Conservation (phyloP, 2,113 vertebrate genomes). For the Romanogobio albipinnatus region DNA sequence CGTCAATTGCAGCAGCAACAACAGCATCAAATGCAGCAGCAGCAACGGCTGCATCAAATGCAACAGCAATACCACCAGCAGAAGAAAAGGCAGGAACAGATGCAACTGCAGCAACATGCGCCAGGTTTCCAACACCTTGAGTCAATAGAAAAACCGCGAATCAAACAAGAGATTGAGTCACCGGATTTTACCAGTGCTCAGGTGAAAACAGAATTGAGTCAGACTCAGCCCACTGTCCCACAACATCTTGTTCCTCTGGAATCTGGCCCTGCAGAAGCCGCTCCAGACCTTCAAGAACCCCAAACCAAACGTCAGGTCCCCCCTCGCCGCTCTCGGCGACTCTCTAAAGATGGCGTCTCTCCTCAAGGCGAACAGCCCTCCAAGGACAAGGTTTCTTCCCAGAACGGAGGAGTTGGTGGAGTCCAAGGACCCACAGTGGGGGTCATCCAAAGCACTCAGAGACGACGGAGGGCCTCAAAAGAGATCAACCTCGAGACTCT, state of each 20-base stretch:
- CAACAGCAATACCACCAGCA: slow-evolving; percentile 68
- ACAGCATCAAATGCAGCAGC: slow-evolving; percentile 63
- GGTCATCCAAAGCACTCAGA: slow-evolving; percentile 88
- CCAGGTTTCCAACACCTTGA: slow-evolving; percentile 31
- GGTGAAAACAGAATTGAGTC: slow-evolving; percentile 18
- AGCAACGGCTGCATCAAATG: slow-evolving; percentile 69
- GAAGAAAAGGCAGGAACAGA: slow-evolving; percentile 75
- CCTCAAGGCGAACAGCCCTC: slow-evolving; percentile 67
- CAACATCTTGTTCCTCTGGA: slow-evolving; percentile 71
- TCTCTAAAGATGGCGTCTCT: slow-evolving; percentile 90
- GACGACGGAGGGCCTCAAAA: slow-evolving; percentile 87
- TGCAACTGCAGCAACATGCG: slow-evolving; percentile 60
- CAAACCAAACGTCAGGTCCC: slow-evolving; percentile 71
- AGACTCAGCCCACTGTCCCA: slow-evolving; percentile 38
- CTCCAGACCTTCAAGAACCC: slow-evolving; percentile 71
- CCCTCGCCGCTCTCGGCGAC: slow-evolving; percentile 89
- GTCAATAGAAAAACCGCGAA: slow-evolving; percentile 23
- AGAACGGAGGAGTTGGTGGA: slow-evolving; percentile 69
- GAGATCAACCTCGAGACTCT: slow-evolving; percentile 95
- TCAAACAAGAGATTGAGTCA: slow-evolving; percentile 26
- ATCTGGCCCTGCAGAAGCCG: slow-evolving; percentile 76
- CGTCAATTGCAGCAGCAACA: slow-evolving; percentile 71
- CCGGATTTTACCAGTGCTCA: slow-evolving; percentile 15
- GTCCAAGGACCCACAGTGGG: slow-evolving; percentile 77
- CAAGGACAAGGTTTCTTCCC: slow-evolving; percentile 64